Percentiles rank a stretch among this genome's conserved stretches.
phyloP scores from a whole-genome alignment of 2,797 vertebrate species.

The Perdix hodgsoniae region DNA sequence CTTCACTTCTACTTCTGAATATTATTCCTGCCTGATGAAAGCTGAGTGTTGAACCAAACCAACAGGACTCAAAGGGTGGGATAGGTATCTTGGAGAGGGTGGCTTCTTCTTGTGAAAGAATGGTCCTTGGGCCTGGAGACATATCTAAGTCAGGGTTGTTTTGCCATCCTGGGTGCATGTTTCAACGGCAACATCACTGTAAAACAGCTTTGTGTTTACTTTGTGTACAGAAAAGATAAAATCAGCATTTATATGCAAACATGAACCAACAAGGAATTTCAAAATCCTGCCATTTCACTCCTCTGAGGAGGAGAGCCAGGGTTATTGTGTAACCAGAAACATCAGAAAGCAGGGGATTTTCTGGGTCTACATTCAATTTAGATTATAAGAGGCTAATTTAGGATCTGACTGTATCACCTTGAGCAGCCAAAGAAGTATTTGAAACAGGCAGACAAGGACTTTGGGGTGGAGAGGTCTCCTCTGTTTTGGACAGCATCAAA shows the following conservation, averaged over 20 bases:
- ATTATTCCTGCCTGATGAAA: not conserved
- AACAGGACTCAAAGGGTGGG: not conserved
- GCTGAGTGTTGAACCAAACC: not conserved
- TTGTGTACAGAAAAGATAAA: constrained; percentile 77
- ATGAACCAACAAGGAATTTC: constrained; percentile 75
- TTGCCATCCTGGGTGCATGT: constrained; percentile 60
- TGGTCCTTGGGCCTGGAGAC: constrained; percentile 47
- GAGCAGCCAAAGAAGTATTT: constrained; percentile 47
- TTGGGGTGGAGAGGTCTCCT: not conserved
- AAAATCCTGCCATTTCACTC: constrained; percentile 71
- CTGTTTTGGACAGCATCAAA: not conserved
- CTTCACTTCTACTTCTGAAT: not conserved
- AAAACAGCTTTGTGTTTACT: constrained; percentile 73
- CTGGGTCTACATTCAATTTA: constrained; percentile 71
- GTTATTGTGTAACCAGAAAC: constrained; percentile 76
- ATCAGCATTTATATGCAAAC: constrained; percentile 79
- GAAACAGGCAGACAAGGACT: constrained; percentile 15
- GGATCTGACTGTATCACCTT: constrained; percentile 60
- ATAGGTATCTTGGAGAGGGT: not conserved
- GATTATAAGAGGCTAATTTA: constrained; percentile 65
- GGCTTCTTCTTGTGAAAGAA: constrained; percentile 29
- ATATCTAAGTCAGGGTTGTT: constrained; percentile 54
- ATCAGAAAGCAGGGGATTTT: constrained; percentile 69
- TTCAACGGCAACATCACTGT: constrained; percentile 72
- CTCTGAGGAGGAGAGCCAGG: constrained; percentile 63